phyloP scores from a whole-genome alignment of 2,797 vertebrate species.

The Chelonia mydas region DNA sequence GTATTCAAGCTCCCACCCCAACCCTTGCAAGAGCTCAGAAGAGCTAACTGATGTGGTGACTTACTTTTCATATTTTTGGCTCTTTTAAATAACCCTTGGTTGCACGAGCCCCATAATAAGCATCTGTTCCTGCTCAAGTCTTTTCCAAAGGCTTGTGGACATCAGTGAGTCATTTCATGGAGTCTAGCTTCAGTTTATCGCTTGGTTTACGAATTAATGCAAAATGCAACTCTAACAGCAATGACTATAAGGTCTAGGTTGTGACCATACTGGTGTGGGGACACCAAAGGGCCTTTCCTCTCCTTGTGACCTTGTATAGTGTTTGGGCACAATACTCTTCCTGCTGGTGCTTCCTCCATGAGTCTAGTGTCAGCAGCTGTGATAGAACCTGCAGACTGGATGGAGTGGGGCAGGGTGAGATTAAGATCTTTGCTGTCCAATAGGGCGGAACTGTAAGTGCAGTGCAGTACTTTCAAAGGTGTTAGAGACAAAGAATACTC shows the following conservation, averaged over 20 bases:
- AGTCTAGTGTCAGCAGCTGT: neutral
- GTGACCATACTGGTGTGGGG: neutral
- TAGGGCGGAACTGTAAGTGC: neutral
- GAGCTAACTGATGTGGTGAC: neutral
- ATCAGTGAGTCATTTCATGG: neutral
- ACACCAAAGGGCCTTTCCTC: neutral
- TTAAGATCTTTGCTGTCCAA: neutral
- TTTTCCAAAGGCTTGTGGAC: neutral
- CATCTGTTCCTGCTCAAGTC: neutral
- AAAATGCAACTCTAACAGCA: neutral
- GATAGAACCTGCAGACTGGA: neutral
- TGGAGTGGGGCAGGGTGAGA: neutral
- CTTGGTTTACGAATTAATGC: neutral
- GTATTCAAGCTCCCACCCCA: neutral
- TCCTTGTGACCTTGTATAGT: neutral
- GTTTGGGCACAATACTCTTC: neutral
- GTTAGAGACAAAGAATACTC: neutral
- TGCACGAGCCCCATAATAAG: neutral
- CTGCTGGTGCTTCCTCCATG: neutral
- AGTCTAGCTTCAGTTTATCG: neutral
- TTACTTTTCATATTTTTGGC: conserved; percentile 12
- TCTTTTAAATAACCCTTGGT: neutral
- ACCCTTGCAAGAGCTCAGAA: neutral
- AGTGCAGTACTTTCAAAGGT: neutral
- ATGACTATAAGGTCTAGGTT: neutral